Evolutionary conservation across 2,797 vertebrate species (phyloP).

Genomic region (Mallotus villosus): DNA sequence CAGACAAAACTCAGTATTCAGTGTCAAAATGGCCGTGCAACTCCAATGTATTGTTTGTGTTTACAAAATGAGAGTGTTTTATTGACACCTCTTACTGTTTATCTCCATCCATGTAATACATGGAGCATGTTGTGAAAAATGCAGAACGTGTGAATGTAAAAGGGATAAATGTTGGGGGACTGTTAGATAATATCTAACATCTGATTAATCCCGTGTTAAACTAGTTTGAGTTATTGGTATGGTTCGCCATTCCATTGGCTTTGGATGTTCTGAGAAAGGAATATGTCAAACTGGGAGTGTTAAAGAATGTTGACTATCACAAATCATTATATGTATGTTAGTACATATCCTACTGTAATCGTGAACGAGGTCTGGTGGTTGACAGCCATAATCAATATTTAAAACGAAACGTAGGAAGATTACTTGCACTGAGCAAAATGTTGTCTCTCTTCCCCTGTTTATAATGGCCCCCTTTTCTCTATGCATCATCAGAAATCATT

Average conservation of each 20-base stretch:
- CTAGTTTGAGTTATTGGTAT: background rate
- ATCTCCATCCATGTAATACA: background rate
- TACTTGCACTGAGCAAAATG: background rate
- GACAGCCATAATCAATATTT: background rate
- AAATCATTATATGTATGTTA: background rate
- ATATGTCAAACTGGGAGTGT: background rate
- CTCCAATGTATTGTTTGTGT: background rate
- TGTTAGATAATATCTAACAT: background rate
- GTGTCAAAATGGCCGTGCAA: conserved; percentile 5
- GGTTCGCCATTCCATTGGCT: background rate
- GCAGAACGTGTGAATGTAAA: background rate
- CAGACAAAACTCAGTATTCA: background rate
- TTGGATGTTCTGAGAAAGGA: background rate
- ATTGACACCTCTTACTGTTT: background rate
- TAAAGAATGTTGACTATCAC: background rate
- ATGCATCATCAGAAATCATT: background rate
- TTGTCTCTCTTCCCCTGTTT: background rate
- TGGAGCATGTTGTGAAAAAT: background rate
- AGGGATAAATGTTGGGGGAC: background rate
- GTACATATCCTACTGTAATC: background rate
- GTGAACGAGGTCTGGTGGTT: background rate
- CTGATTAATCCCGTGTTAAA: background rate
- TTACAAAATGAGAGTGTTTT: background rate
- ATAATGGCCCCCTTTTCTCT: background rate
- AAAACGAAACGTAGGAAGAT: background rate